Evolutionary conservation across 1,140 invertebrate species (phyloP).

Genomic region (Wasmannia auropunctata): DNA sequence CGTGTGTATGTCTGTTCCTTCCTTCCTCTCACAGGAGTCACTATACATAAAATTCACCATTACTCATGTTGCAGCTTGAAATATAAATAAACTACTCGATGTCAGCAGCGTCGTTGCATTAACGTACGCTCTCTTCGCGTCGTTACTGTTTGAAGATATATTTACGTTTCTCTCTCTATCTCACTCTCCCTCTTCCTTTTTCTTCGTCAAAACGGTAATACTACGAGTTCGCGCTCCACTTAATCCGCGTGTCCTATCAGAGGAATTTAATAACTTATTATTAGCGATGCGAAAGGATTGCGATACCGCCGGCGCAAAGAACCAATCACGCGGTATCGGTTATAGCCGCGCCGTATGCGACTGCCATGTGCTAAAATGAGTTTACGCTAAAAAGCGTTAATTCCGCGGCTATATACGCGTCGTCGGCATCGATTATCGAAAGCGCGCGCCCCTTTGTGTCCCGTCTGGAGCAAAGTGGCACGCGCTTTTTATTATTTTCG

Average conservation of each 20-base stretch:
- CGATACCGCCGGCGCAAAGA: conserved; percentile 28
- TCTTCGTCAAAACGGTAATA: not conserved
- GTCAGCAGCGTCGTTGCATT: conserved; percentile 9
- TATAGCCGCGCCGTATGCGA: conserved; percentile 7
- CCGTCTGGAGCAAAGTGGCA: conserved; percentile 36
- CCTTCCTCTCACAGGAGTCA: not conserved
- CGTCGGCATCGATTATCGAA: conserved; percentile 61
- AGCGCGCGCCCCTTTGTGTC: conserved; percentile 37
- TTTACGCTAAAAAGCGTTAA: conserved; percentile 60
- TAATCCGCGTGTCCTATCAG: conserved; percentile 19
- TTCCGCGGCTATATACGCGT: conserved; percentile 29
- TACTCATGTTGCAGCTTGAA: conserved; percentile 46
- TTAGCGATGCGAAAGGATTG: conserved; percentile 26
- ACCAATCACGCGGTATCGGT: conserved; percentile 57
- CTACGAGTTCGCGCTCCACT: not conserved
- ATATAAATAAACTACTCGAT: conserved; percentile 54
- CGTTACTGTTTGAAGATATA: conserved; percentile 20
- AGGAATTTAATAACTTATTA: conserved; percentile 51
- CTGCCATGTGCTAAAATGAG: conserved; percentile 31
- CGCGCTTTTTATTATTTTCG: conserved; percentile 52
- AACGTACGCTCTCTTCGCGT: not conserved
- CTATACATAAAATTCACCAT: conserved; percentile 47
- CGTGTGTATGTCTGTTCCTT: too few species aligned
- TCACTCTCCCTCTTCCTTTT: not conserved
- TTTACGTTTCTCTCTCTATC: not conserved